Percentiles rank a stretch among this genome's conserved stretches.
phyloP scores from a whole-genome alignment of 1,140 invertebrate species.

The Cecropterus lyciades region DNA sequence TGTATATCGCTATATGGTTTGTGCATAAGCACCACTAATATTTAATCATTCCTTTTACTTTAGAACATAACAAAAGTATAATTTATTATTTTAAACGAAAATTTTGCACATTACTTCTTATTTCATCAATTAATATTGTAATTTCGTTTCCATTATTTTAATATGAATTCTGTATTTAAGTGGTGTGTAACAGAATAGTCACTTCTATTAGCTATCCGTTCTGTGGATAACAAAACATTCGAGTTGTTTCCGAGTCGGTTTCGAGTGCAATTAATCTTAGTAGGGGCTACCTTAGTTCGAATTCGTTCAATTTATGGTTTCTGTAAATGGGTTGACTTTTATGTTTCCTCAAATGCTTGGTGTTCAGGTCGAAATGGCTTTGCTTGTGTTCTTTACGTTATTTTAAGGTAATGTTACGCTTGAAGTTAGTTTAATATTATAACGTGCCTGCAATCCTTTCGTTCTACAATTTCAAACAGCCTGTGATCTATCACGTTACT shows the following conservation, averaged over 20 bases:
- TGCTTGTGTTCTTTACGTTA: conserved; percentile 41
- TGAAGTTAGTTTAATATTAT: conserved; percentile 16
- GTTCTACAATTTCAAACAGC: too few relatives aligned
- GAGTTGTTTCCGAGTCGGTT: conserved; percentile 19
- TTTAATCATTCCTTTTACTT: too few relatives aligned
- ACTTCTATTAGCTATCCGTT: background rate
- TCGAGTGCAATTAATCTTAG: conserved; percentile 32
- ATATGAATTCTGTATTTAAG: background rate
- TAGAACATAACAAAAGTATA: too few relatives aligned
- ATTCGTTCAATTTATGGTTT: conserved; percentile 43
- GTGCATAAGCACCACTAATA: too few relatives aligned
- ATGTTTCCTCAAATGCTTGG: conserved; percentile 45
- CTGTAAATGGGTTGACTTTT: conserved; percentile 44
- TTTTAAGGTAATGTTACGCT: conserved; percentile 37
- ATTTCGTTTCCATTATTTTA: background rate
- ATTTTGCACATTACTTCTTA: too few relatives aligned
- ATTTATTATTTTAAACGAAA: too few relatives aligned
- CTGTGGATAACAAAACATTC: conserved; percentile 19
- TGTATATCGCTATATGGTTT: too few relatives aligned
- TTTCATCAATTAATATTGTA: too few relatives aligned
- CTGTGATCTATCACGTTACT: too few relatives aligned
- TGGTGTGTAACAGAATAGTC: too few relatives aligned
- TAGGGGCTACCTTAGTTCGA: conserved; percentile 40
- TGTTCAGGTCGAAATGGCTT: conserved; percentile 39
- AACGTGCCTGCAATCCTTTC: too few relatives aligned